Base-by-base conservation (phyloP, 2,113 vertebrate genomes). In the Notarius quadriscutis region DNA sequence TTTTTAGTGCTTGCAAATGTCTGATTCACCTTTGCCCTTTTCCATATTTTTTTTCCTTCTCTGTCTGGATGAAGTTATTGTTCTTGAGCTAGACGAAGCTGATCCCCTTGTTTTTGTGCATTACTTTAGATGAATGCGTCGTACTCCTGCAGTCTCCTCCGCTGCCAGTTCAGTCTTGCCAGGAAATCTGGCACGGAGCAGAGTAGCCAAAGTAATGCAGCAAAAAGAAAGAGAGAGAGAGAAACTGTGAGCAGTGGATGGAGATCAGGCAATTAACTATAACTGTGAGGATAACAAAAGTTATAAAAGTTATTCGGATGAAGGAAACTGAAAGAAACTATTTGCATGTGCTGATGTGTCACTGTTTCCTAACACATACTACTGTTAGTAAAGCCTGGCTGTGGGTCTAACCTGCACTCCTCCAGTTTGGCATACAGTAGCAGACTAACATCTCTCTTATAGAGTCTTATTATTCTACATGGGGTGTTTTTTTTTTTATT, bases 121-220 rank as follows among this genome's bases (percentile, higher is more conserved):
- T 65, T 75, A 75, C 75, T 62, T 81, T 53, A 65, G 78, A 86
- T 86, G 85, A 86, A 81, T 80, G 69, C 17, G 75, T 89, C 67
- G 83, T 74, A 57, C 62, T 79, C 79, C 63, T 83, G 60, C 51
- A 67, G 88, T 3, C 30, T 65, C 48, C 71, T 57, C 30, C 18
- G 11, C 86, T 27, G 15, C 86, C 72, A 82, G 80, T 41, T 60
- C 67, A 69, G 58, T 83, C 71, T 88, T 79, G 89, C 84, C 86
- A 87, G 60, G 84, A 74, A 81, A 78, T 87, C 63, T 86, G 81
- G 72, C 85, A 81, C 72, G 34, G 41, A 86, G 84, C 81, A 79
- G 7, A 74, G 81, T 60, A 87, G 79, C 50, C 71, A 87, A 63
- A 82, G 74, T 65, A 57, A 71, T 41, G 10, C 48, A 51, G 48